Percentiles rank a stretch among this genome's conserved stretches.
phyloP scores from a whole-genome alignment of 2,797 vertebrate species.

The Australoheros facetus region DNA sequence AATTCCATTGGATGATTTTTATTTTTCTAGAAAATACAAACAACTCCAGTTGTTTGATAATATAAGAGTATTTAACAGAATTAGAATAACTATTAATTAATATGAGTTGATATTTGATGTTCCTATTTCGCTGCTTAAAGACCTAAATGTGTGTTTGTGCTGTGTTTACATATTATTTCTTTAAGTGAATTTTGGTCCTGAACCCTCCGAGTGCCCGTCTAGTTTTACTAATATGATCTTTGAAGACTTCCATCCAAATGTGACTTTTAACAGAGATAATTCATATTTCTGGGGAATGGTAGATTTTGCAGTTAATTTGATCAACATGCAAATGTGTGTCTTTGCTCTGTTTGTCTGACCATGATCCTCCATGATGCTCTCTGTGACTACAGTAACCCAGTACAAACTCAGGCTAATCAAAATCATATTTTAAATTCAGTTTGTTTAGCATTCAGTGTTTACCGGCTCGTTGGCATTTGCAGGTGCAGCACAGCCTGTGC shows the following conservation, averaged over 20 bases:
- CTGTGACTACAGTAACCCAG: neutral
- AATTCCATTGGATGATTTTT: too few species aligned
- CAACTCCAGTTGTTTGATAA: neutral
- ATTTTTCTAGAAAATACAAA: neutral
- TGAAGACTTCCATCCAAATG: neutral
- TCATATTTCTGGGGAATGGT: neutral
- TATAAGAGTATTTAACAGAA: neutral
- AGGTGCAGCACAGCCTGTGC: constrained; percentile 15
- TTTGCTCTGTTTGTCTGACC: neutral
- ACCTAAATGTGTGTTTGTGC: neutral
- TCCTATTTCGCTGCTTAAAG: neutral
- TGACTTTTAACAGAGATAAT: neutral
- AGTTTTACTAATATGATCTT: neutral
- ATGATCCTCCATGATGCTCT: neutral
- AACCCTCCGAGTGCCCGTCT: too few species aligned
- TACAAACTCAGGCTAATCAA: neutral
- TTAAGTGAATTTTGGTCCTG: accelerated
- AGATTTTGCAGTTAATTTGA: constrained; percentile 8
- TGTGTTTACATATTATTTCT: accelerated
- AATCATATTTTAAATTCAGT: constrained; percentile 12
- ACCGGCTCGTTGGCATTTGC: constrained; percentile 38
- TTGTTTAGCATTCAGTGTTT: neutral
- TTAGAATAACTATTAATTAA: neutral
- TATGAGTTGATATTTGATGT: neutral
- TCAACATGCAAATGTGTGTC: neutral